Evolutionary conservation across 2,888 invertebrate species (phyloP).

Genomic region (Oligia strigilis): DNA sequence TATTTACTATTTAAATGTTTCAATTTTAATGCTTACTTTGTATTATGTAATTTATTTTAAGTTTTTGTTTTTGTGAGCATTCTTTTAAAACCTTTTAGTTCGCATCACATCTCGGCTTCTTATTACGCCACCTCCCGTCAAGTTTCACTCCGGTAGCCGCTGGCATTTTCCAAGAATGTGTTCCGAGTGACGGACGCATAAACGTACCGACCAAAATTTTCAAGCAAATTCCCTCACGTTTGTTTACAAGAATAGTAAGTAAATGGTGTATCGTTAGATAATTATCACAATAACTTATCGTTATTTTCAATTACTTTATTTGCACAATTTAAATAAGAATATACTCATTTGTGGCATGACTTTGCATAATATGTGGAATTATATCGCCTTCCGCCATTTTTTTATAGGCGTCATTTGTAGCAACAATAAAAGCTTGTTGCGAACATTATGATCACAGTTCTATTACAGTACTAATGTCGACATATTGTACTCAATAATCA

Average conservation of each 20-base stretch:
- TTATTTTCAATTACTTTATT: neutral
- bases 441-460: neutral
- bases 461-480: neutral
- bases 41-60: neutral
- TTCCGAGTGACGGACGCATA: neutral
- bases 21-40: neutral
- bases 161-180: slow-evolving; percentile 1
- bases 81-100: neutral
- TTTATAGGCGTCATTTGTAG: neutral
- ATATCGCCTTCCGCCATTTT: neutral
- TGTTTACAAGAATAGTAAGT: neutral
- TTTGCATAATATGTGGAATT: neutral
- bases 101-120: neutral
- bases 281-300: neutral
- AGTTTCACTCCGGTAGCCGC: slow-evolving; percentile 7
- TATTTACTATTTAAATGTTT: slow-evolving; percentile 10
- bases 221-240: neutral
- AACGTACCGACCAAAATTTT: neutral
- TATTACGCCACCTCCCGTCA: neutral
- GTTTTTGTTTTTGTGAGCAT: neutral
- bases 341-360: neutral
- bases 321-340: neutral
- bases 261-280: neutral
- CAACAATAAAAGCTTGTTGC: neutral
- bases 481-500: slow-evolving; percentile 29